Base-by-base conservation (phyloP, 1,140 invertebrate species). In the Ridgeia piscesae region DNA sequence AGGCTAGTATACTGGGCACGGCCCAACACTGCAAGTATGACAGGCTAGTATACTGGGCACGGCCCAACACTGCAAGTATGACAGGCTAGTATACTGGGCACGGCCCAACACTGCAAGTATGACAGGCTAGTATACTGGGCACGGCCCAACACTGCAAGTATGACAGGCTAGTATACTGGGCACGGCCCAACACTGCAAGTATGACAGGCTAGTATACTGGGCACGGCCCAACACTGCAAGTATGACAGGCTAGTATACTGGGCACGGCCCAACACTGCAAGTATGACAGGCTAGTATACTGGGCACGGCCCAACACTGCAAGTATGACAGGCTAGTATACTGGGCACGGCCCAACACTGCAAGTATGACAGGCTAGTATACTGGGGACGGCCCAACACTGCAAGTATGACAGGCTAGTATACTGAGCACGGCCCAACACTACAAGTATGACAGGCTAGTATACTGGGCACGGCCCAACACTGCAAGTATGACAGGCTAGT, bases 11-110 rank as follows among this genome's bases (percentile, higher is more conserved):
- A 77, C 14, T 77, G 58, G 27, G 6, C 17, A 17, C 17, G 48
- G 6, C 27, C 58, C 99, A 99, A 91, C 99, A 98, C 89, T 99
- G 96, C 89, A 99, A 96, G 0, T 99, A 99, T 42, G 42, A 42
- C n/a, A 99, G 95, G 93, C 98, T 97, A 93, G 99, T 98, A 94
- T 99, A 96, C 93, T 97, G 96, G 42, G 95, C 94, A 27, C 97
- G 95, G 92, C 95, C 94, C 34, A 97, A 94, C 93, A 96, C 97
- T 96, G 94, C 50, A 93, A 88, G 91, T 35, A 92, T 42, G 42
- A 42, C 89, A 91, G 34, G 27, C 92, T 48, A 33, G 77, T 77
- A 77, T 2, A 21, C 27, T 77, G 11, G 27, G 6, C 6, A 17
- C 48, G 17, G 58, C 27, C 58, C 58, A 77, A 17, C 58, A 77